Evolutionary conservation across 2,888 invertebrate species (phyloP).

Genomic region (Cephalotes varians): DNA sequence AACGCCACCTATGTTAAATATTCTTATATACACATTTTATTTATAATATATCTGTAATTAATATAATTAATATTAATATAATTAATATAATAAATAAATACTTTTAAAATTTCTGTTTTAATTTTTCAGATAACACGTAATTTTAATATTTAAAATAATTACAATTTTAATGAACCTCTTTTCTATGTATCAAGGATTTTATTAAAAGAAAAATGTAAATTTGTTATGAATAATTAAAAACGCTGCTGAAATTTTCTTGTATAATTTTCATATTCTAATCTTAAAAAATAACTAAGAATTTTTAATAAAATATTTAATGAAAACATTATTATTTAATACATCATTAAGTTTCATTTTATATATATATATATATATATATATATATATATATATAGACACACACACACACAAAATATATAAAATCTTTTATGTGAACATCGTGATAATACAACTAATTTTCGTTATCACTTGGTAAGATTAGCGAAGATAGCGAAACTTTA

Average conservation of each 20-base stretch:
- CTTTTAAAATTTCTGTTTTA: neutral
- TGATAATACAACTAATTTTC: neutral
- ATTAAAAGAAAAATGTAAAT: neutral
- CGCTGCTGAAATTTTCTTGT: neutral
- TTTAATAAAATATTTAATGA: neutral
- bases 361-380: too few relatives aligned
- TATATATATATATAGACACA: too few relatives aligned
- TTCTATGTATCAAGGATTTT: neutral
- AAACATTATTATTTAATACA: neutral
- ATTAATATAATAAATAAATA: neutral
- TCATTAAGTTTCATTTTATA: neutral
- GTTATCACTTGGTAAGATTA: neutral
- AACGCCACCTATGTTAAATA: neutral
- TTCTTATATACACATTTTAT: neutral
- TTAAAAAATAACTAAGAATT: neutral
- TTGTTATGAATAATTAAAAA: neutral
- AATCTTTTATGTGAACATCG: neutral
- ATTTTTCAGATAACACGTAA: neutral
- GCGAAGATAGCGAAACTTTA: neutral
- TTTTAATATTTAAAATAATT: slow-evolving; percentile 7
- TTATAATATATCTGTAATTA: neutral
- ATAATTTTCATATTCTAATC: neutral
- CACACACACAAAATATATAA: too few relatives aligned
- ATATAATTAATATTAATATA: neutral
- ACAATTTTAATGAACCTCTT: neutral